Base-by-base conservation (phyloP, 2,797 vertebrate genomes). In the Protosalanx chinensis region DNA sequence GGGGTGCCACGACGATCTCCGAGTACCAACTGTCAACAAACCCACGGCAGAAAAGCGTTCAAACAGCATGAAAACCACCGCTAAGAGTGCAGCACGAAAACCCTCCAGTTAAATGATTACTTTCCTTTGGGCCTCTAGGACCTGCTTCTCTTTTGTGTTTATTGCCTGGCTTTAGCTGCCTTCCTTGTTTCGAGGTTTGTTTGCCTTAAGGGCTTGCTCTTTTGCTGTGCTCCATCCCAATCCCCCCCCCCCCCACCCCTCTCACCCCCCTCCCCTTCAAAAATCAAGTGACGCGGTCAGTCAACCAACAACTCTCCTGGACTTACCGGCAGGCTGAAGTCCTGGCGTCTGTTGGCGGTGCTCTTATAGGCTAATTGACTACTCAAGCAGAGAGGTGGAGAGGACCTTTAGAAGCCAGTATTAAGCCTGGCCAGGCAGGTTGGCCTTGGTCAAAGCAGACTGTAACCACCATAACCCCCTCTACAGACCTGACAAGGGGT, bases 341-440 rank as follows among this genome's bases (percentile, higher is more conserved):
- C 71, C 64, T 72, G 58, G 15, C 35, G 53, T 72, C 72, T 72
- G 56, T 71, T 59, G 62, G 69, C 33, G 12, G 75, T 68, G 79
- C 60, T 70, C 68, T 83, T 72, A 77, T 67, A 77, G 74, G 69
- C 78, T 87, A 85, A 88, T 83, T 85, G 82, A 83, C 79, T 79
- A 84, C 81, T 86, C 77, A 78, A 83, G 78, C 53, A 78, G 23
- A 77, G 70, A 67, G 64, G 63, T 73, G 76, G 70, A 68, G 64
- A 46, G 69, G 18, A 49, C 77, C 68, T 78, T 79, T 76, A 75
- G 71, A 72, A 69, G 46, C 67, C 78, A 64, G 64, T 69, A 56
- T 70, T 66, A 60, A 46, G 64, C 3, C 37, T 74, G 73, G 78
- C 81, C 78, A 51, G 70, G 59, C 78, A 58, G 41, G 64, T 73